Conservation (phyloP, 2,797 vertebrate species). For the Spheniscus humboldti region DNA sequence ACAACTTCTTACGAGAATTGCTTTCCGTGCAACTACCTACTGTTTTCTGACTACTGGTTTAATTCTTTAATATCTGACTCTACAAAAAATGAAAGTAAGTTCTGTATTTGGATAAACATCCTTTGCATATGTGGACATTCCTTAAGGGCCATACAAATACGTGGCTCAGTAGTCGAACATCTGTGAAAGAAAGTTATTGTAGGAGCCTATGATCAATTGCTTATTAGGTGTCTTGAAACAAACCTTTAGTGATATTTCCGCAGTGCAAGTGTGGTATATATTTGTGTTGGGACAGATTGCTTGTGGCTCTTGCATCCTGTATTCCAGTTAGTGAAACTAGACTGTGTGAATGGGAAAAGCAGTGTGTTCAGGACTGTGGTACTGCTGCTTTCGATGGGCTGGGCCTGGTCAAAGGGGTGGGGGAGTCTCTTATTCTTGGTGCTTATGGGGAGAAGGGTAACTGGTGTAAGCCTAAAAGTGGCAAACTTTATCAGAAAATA, state of each 20-base stretch:
- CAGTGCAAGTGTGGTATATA: background rate
- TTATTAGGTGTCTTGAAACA: background rate
- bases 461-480: background rate
- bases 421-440: background rate
- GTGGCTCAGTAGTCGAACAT: background rate
- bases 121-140: background rate
- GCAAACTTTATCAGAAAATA: background rate
- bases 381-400: background rate
- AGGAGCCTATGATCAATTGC: background rate
- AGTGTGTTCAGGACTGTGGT: background rate
- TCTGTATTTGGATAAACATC: background rate
- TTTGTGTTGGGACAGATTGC: background rate
- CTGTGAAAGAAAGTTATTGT: background rate
- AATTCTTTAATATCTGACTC: background rate
- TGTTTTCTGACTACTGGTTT: background rate
- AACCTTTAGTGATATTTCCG: background rate
- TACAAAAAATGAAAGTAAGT: background rate
- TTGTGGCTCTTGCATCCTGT: background rate
- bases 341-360: background rate
- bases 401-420: background rate
- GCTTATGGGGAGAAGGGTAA: background rate
- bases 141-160: background rate
- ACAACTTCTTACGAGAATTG: background rate
- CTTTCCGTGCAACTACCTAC: background rate
- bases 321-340: background rate